Conservation (phyloP, 2,113 vertebrate species). For the Corythornis vintsioides region DNA sequence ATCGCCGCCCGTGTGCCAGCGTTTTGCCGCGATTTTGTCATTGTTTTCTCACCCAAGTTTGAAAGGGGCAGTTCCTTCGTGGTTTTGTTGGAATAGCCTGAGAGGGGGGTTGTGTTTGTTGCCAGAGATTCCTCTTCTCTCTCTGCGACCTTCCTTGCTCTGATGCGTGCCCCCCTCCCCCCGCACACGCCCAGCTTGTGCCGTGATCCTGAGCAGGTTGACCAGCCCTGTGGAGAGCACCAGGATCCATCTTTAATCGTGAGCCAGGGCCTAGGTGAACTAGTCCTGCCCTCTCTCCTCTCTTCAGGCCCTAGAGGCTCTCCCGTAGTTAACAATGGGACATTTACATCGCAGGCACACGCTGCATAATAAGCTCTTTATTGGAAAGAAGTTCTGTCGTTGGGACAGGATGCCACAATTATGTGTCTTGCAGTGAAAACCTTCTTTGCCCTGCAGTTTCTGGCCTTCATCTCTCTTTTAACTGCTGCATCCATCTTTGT, state of each 20-base stretch:
- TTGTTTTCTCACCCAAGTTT: background rate
- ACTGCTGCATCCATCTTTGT: background rate
- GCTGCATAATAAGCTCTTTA: background rate
- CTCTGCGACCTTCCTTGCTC: background rate
- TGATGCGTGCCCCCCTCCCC: rapidly evolving
- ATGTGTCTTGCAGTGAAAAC: background rate
- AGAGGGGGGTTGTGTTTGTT: background rate
- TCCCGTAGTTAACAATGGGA: background rate
- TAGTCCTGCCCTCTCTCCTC: background rate
- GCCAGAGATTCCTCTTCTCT: background rate
- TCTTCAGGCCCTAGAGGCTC: background rate
- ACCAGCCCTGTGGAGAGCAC: background rate
- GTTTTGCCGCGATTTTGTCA: background rate
- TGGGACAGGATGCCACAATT: background rate
- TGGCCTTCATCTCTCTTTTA: background rate
- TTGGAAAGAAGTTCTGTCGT: background rate
- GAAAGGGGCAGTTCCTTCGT: background rate
- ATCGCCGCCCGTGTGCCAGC: rapidly evolving
- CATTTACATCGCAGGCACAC: background rate
- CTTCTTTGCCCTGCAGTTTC: background rate
- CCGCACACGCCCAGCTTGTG: rapidly evolving
- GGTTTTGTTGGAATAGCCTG: background rate
- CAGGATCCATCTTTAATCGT: background rate
- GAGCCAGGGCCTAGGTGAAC: background rate
- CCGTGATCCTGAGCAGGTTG: background rate